Percentiles rank a stretch among this genome's conserved stretches.
phyloP scores from a whole-genome alignment of 2,113 vertebrate species.

The Amazona guildingii region DNA sequence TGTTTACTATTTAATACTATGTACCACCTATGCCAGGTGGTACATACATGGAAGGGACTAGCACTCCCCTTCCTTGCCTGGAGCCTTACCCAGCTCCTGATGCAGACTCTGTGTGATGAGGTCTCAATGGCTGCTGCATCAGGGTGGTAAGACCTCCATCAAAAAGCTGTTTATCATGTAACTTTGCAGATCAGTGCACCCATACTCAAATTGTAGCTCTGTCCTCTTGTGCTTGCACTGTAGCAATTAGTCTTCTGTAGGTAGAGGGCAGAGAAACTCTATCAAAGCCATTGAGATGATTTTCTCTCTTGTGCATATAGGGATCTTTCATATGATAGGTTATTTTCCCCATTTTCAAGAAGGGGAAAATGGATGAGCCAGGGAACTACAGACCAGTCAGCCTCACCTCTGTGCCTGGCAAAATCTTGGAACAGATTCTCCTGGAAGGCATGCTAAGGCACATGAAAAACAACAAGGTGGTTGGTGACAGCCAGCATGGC shows the following conservation, averaged over 20 bases:
- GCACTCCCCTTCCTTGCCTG: not conserved
- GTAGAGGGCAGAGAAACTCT: not conserved
- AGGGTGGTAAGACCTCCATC: not conserved
- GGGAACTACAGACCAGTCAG: no score
- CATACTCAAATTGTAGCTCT: not conserved
- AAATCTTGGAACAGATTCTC: no score
- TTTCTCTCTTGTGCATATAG: not conserved
- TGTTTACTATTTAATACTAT: not conserved
- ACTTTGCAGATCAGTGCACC: not conserved
- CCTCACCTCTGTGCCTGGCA: no score
- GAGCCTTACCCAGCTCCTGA: not conserved
- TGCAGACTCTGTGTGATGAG: not conserved
- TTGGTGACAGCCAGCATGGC: no score
- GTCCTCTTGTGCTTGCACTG: not conserved
- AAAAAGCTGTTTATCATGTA: not conserved
- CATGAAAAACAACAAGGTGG: no score
- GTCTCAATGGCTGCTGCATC: not conserved
- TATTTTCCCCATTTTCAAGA: not conserved
- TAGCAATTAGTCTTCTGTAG: not conserved
- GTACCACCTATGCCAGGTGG: not conserved
- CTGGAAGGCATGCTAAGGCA: no score
- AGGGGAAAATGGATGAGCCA: no score
- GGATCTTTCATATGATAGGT: not conserved
- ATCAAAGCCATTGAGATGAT: not conserved
- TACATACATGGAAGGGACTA: not conserved